These are phyloP conservation scores for Campaea margaritaria DNA, from an alignment of 2,888 invertebrate genomes.

Conservation along the genomic window DNA sequence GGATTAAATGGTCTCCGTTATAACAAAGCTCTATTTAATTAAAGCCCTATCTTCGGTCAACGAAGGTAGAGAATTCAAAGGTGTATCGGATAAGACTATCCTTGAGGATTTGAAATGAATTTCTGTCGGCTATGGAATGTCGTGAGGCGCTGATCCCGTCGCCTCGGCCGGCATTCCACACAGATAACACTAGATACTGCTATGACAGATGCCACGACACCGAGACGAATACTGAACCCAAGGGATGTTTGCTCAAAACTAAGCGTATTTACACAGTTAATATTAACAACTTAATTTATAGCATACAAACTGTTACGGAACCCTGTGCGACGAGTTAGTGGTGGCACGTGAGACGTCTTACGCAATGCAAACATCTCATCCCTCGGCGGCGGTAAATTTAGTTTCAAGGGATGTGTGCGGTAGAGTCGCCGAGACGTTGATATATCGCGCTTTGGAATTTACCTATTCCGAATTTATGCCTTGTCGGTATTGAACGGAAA, in stretches of 20 bases:
- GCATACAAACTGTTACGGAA: constrained; percentile 51
- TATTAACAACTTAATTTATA: constrained; percentile 59
- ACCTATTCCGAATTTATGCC: constrained; percentile 25
- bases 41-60: constrained; percentile 43
- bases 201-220: constrained; percentile 58
- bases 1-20: constrained; percentile 35
- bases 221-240: constrained; percentile 55
- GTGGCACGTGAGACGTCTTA: constrained; percentile 42
- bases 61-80: constrained; percentile 36
- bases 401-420: constrained; percentile 38
- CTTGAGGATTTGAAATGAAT: constrained; percentile 49
- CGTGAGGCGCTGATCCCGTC: constrained; percentile 55
- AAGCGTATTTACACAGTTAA: constrained; percentile 62
- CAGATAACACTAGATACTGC: constrained; percentile 57
- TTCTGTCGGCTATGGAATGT: constrained; percentile 57
- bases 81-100: constrained; percentile 43
- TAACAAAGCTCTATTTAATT: constrained; percentile 49
- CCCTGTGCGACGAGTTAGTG: constrained; percentile 51
- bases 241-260: constrained; percentile 61
- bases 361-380: constrained; percentile 47
- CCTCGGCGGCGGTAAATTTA: constrained; percentile 39
- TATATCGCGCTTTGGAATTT: constrained; percentile 32
- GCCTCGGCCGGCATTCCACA: constrained; percentile 57
- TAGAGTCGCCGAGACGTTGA: constrained; percentile 30
- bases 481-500: constrained; percentile 6